Evolutionary conservation across 2,797 vertebrate genomes (phyloP), one percentile per base, ranked within the genome.

Genomic region (Adelosebastes latens): DNA sequence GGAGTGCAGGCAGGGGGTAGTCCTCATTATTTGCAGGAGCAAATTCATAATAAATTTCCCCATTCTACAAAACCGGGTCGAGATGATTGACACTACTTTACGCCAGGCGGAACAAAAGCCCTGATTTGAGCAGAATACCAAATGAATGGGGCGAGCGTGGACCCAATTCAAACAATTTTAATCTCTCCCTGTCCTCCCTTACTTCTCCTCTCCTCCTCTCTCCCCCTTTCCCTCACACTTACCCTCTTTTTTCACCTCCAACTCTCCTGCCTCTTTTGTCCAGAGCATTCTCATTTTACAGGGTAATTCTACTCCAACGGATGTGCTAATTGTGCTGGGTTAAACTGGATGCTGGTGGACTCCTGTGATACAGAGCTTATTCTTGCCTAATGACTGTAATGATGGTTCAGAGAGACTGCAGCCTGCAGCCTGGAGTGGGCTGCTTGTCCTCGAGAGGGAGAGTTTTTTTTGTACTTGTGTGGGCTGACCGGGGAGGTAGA

Each of bases 41-140:
- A 96, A 96, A 96, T 96, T 96, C 95, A 96, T 96, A 96, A 96
- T 95, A 96, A 95, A 96, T 96, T 95, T 95, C 91, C 95, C 92
- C 89, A 89, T 93, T 91, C 90, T 91, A 94, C 89, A 94, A 94
- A 96, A 94, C 87, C 89, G 87, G 94, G 94, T 94, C 87, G 93
- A 95, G 94, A 96, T 96, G 96, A 96, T 96, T 96, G 96, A 96
- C 95, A 95, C 94, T 94, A 95, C 95, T 96, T 96, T 96, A 93
- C 90, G 93, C 90, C 88, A 80, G 89, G 84, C 91, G 24, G 81
- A 94, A 96, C 95, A 96, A 96, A 96, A 95, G 94, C 92, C 85
- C 93, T 95, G 95, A 97, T 97, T 96, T 96, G 93, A 95, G 93
- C 93, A 94, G 95, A 96, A 96, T 95, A 93, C 94, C 89, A 87